Evolutionary conservation across 2,797 vertebrate species (phyloP).

Genomic region (Pipistrellus nathusii): DNA sequence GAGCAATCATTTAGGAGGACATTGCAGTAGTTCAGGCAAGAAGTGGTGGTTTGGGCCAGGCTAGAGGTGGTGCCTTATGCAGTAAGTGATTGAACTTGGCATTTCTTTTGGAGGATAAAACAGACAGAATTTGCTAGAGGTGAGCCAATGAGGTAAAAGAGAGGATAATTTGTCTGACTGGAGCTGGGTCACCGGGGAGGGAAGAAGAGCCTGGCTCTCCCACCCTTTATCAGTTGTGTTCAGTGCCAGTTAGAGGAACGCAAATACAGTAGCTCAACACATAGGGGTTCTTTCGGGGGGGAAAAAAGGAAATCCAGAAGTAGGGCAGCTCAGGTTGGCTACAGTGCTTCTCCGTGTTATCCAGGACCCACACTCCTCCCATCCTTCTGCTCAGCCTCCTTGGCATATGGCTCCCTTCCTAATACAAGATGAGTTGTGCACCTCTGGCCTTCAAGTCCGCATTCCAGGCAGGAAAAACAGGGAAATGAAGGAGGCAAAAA

Average conservation of each 20-base stretch:
- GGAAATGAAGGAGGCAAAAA: not conserved
- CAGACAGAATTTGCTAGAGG: not conserved
- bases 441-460: not conserved
- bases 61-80: not conserved
- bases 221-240: not conserved
- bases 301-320: not conserved
- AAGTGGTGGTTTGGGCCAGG: not conserved
- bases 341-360: not conserved
- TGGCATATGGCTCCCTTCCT: not conserved
- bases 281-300: not conserved
- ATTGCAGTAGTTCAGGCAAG: not conserved
- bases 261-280: not conserved
- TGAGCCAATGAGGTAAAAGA: not conserved
- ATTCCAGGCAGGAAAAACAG: not conserved
- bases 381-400: not conserved
- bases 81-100: not conserved
- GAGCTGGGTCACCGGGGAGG: not conserved
- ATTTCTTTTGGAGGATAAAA: not conserved
- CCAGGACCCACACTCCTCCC: not conserved
- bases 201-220: not conserved
- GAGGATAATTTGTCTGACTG: not conserved
- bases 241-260: not conserved
- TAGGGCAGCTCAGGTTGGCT: not conserved
- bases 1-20: not conserved
- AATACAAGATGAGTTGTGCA: not conserved